phyloP scores from a whole-genome alignment of 1,140 invertebrate genomes.

The Papilio machaon region DNA sequence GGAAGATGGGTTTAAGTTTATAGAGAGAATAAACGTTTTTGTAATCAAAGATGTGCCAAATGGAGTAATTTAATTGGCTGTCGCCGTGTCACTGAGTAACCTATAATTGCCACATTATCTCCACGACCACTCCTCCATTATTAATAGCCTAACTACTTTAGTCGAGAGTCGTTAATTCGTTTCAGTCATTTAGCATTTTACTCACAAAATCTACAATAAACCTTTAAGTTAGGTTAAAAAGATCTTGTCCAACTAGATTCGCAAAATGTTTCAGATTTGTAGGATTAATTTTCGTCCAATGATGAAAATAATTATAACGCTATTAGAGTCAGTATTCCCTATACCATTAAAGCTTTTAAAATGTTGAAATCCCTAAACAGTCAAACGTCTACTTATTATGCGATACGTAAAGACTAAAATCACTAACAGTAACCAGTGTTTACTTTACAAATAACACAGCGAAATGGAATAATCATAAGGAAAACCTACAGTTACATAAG shows the following conservation, averaged over 20 bases:
- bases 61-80: slow-evolving; percentile 31
- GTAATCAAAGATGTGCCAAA: slow-evolving; percentile 34
- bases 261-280: too few relatives aligned
- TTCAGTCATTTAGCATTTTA: too few relatives aligned
- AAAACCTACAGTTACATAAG: slow-evolving; percentile 27
- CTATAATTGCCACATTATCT: slow-evolving; percentile 19
- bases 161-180: too few relatives aligned
- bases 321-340: too few relatives aligned
- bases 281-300: too few relatives aligned
- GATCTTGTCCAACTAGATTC: too few relatives aligned
- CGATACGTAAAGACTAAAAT: background rate
- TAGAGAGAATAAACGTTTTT: slow-evolving; percentile 28
- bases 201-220: too few relatives aligned
- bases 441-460: slow-evolving; percentile 26
- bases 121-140: background rate
- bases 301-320: too few relatives aligned
- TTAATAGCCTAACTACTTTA: background rate
- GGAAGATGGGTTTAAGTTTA: slow-evolving; percentile 19
- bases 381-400: background rate
- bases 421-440: background rate
- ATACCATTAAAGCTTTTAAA: too few relatives aligned
- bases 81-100: background rate
- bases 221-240: too few relatives aligned
- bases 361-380: too few relatives aligned
- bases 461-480: slow-evolving; percentile 24